phyloP scores from a whole-genome alignment of 2,888 invertebrate genomes.

The Xestoiulus laeticollis region DNA sequence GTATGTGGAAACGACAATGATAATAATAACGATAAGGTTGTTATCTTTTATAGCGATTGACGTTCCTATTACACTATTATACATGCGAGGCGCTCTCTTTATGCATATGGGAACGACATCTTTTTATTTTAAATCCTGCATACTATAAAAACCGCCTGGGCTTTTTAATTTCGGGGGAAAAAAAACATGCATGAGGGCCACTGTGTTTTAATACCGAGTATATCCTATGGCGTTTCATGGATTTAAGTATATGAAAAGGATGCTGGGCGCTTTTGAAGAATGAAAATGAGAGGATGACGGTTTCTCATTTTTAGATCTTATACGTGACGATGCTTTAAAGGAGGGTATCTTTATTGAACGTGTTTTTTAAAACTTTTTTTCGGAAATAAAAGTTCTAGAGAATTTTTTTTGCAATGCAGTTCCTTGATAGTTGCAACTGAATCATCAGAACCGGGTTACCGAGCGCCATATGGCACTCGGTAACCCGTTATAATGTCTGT shows the following conservation, averaged over 20 bases:
- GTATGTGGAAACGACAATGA: conserved; percentile 41
- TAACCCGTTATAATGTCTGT: no score
- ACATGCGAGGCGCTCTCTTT: not conserved
- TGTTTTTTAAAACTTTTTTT: not conserved
- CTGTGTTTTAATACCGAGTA: not conserved
- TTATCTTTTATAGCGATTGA: conserved; percentile 49
- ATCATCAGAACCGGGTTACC: no score
- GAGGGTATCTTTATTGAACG: not conserved
- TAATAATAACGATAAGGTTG: conserved; percentile 47
- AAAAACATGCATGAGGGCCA: not conserved
- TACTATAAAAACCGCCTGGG: not conserved
- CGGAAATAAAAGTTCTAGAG: not conserved
- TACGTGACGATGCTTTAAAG: not conserved
- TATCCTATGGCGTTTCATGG: not conserved
- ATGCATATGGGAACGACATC: not conserved
- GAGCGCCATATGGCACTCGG: no score
- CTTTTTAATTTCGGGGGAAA: not conserved
- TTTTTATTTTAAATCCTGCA: not conserved
- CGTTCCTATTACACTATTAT: conserved; percentile 43
- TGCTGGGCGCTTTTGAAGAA: not conserved
- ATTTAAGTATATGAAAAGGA: not conserved
- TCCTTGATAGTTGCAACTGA: no score
- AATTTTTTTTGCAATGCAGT: not conserved
- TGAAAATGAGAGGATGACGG: not conserved
- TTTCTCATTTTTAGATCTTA: not conserved